phyloP scores from a whole-genome alignment of 2,113 vertebrate species.

The Aegithalos caudatus region DNA sequence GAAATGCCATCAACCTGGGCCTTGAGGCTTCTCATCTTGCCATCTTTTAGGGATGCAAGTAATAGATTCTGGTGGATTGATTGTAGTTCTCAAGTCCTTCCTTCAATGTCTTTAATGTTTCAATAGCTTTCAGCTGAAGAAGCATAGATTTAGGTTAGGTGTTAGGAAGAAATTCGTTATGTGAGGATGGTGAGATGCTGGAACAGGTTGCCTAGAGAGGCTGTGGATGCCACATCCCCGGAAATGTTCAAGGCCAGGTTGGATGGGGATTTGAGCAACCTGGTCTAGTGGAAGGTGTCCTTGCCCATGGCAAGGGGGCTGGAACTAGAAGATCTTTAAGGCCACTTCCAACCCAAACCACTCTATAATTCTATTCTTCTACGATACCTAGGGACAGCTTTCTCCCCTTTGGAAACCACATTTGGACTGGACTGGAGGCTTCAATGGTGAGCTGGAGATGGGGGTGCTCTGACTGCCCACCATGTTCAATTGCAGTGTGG shows the following conservation, averaged over 20 bases:
- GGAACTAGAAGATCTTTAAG: not conserved
- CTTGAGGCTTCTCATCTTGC: not conserved
- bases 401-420: not conserved
- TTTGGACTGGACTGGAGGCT: accelerated
- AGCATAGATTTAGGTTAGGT: not conserved
- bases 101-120: not conserved
- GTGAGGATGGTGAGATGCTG: not conserved
- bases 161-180: not conserved
- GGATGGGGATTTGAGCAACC: not conserved
- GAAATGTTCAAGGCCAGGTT: not conserved
- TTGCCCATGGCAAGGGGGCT: not conserved
- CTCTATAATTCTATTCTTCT: not conserved
- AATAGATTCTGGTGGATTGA: not conserved
- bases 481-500: accelerated
- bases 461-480: not conserved
- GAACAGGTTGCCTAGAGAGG: not conserved
- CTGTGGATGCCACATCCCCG: not conserved
- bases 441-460: not conserved
- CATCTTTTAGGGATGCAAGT: not conserved
- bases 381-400: not conserved
- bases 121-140: not conserved
- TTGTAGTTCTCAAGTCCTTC: not conserved
- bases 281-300: not conserved
- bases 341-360: not conserved
- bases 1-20: not conserved